phyloP scores from a whole-genome alignment of 2,113 vertebrate species.

The Apteryx mantelli region DNA sequence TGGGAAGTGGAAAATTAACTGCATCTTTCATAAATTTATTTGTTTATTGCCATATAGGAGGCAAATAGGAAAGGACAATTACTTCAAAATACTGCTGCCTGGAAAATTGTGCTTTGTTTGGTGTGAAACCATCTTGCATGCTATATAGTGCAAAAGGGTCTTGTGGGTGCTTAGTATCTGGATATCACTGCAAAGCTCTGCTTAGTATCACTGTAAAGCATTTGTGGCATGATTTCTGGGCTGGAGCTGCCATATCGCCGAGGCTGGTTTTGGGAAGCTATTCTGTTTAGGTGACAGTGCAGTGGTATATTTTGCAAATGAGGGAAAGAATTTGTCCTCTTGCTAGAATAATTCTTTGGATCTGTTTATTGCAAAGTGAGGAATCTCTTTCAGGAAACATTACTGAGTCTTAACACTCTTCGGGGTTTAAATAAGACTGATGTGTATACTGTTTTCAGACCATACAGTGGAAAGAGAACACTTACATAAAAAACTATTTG shows the following conservation, averaged over 20 bases:
- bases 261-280: neutral
- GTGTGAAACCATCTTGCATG: too few species aligned
- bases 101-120: neutral
- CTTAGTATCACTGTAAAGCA: accelerated
- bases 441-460: accelerated
- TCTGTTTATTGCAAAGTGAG: accelerated
- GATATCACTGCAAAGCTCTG: too few species aligned
- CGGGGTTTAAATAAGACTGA: neutral
- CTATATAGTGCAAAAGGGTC: too few species aligned
- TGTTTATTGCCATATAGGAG: neutral
- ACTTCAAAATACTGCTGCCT: neutral
- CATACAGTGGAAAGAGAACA: neutral
- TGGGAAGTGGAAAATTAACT: neutral
- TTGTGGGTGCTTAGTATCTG: accelerated
- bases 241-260: neutral
- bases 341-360: neutral
- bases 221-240: too few species aligned
- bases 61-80: too few species aligned
- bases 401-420: neutral
- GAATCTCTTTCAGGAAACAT: neutral
- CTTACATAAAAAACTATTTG: neutral
- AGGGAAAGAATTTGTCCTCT: neutral
- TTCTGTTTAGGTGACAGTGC: neutral
- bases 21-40: neutral
- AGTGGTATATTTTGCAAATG: neutral